Evolutionary conservation across 2,113 vertebrate species (phyloP).

Genomic region (Zosterops lateralis): DNA sequence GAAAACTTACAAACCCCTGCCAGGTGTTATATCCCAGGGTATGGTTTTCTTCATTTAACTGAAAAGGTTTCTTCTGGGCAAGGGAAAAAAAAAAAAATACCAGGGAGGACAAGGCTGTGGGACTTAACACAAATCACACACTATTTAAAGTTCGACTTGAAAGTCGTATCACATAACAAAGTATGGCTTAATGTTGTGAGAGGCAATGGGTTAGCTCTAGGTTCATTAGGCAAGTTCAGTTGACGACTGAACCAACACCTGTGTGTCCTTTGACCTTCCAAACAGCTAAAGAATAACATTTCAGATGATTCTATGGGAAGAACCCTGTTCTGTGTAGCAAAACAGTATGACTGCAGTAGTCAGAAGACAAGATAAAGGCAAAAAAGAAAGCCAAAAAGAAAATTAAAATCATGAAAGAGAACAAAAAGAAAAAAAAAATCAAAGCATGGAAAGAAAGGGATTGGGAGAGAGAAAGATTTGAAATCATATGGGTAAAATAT

Average conservation of each 20-base stretch:
- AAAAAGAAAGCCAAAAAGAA: background rate
- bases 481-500: background rate
- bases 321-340: background rate
- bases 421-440: background rate
- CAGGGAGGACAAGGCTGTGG: background rate
- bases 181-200: background rate
- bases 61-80: background rate
- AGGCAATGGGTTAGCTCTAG: background rate
- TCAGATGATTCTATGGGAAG: background rate
- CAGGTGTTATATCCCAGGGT: background rate
- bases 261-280: background rate
- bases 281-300: background rate
- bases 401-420: background rate
- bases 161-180: background rate
- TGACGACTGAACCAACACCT: background rate
- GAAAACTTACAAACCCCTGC: fast-evolving
- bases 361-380: background rate
- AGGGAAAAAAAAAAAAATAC: background rate
- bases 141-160: background rate
- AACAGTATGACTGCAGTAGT: background rate
- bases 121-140: background rate
- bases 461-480: fast-evolving
- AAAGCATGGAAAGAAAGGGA: background rate
- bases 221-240: background rate
- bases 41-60: background rate